Conservation (phyloP, 1,140 invertebrate species). For the Anoplolepis gracilipes region DNA sequence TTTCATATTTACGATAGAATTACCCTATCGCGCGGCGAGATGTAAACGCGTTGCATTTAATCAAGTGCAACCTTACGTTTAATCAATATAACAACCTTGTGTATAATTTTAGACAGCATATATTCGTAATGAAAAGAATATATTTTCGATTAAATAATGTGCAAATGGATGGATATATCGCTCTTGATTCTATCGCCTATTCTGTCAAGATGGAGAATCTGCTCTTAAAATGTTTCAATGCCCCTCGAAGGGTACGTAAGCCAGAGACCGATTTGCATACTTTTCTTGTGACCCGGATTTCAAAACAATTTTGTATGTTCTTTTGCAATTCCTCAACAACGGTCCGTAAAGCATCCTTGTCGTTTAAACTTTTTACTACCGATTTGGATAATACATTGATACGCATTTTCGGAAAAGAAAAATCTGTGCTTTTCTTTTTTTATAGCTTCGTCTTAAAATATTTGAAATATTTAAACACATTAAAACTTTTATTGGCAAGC, state of each 20-base stretch:
- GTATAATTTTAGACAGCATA: slow-evolving; percentile 4
- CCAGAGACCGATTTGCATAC: slow-evolving; percentile 33
- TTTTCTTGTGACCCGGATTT: slow-evolving; percentile 21
- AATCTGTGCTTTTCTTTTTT: neutral
- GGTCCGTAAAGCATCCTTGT: slow-evolving; percentile 2
- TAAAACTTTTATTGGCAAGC: neutral
- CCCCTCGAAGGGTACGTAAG: slow-evolving; percentile 28
- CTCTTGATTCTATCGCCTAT: slow-evolving; percentile 11
- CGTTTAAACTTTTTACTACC: slow-evolving; percentile 28
- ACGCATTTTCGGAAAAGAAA: neutral
- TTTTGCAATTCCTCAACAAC: slow-evolving; percentile 1
- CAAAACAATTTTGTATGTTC: slow-evolving; percentile 46
- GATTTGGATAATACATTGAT: slow-evolving; percentile 12
- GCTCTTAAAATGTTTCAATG: slow-evolving; percentile 39
- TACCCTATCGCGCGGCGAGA: slow-evolving; percentile 11
- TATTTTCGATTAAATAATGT: neutral
- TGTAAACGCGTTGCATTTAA: slow-evolving; percentile 25
- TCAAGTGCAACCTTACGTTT: slow-evolving; percentile 36
- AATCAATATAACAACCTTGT: slow-evolving; percentile 43
- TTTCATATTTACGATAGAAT: slow-evolving; percentile 41
- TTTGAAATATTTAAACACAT: neutral
- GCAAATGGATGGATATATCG: neutral
- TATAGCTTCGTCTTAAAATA: neutral
- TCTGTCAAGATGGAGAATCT: slow-evolving; percentile 34
- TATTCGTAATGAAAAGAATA: neutral